Percentiles rank a stretch among this genome's conserved stretches.
phyloP scores from a whole-genome alignment of 2,797 vertebrate genomes.

The Pyrocephalus nanus region DNA sequence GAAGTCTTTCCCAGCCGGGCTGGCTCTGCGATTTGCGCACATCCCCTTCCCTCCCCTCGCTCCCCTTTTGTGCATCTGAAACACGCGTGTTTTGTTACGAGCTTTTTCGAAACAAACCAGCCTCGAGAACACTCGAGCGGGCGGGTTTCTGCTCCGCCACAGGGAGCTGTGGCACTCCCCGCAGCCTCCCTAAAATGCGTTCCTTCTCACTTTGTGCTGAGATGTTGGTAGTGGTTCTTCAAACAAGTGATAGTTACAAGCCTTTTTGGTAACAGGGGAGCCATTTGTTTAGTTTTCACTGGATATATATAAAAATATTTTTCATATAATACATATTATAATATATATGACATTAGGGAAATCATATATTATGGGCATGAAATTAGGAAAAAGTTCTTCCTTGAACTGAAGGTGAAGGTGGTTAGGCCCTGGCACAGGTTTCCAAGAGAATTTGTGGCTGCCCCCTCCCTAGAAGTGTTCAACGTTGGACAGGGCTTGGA shows the following conservation, averaged over 20 bases:
- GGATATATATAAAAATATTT: neutral
- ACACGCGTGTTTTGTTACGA: fast-evolving
- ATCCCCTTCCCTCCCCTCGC: too few relatives aligned
- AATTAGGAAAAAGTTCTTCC: neutral
- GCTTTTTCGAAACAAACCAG: fast-evolving
- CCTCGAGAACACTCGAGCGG: fast-evolving
- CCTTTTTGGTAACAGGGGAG: neutral
- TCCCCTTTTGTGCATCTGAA: fast-evolving
- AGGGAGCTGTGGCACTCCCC: neutral
- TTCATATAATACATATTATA: neutral
- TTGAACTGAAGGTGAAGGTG: neutral
- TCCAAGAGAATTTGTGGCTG: neutral
- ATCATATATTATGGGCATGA: too few relatives aligned
- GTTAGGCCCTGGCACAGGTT: fast-evolving
- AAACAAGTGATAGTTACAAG: neutral
- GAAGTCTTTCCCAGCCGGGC: fast-evolving
- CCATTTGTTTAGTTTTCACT: neutral
- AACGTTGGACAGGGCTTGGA: fast-evolving
- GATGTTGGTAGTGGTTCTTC: fast-evolving
- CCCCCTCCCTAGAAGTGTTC: neutral
- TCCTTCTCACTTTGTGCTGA: fast-evolving
- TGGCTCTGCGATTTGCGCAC: too few relatives aligned
- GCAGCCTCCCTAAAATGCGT: fast-evolving
- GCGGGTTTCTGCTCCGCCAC: neutral
- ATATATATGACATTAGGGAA: neutral